phyloP scores from a whole-genome alignment of 2,888 invertebrate genomes.

The Dermolepida albohirtum region DNA sequence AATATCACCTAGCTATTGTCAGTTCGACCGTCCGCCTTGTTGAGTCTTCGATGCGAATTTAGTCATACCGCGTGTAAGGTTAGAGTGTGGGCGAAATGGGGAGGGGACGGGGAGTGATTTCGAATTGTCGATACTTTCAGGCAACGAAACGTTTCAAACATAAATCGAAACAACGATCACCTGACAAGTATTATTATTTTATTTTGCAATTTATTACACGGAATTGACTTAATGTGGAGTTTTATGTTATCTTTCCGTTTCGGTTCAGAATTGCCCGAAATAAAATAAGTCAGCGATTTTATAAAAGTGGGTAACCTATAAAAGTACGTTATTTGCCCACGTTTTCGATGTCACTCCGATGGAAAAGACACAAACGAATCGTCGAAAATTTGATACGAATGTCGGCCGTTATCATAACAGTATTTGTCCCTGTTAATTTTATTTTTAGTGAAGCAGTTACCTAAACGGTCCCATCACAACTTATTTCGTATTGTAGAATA shows the following conservation, averaged over 20 bases:
- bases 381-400: no score
- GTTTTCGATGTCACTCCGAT: no score
- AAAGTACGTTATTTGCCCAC: no score
- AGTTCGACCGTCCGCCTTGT: slow-evolving; percentile 6
- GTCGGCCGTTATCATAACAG: no score
- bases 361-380: no score
- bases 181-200: slow-evolving; percentile 27
- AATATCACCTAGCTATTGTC: slow-evolving; percentile 13
- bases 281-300: slow-evolving; percentile 8
- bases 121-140: slow-evolving; percentile 7
- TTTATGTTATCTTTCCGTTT: slow-evolving; percentile 11
- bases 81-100: not conserved
- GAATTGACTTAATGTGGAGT: slow-evolving; percentile 8
- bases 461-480: no score
- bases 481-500: no score
- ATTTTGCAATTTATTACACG: slow-evolving; percentile 19
- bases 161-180: slow-evolving; percentile 20
- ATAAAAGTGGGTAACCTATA: no score
- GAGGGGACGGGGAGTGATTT: not conserved
- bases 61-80: not conserved
- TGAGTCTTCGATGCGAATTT: slow-evolving; percentile 7
- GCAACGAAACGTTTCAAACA: not conserved
- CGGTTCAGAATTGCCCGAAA: not conserved
- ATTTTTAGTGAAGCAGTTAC: no score
- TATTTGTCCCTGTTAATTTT: no score